Base-by-base conservation (phyloP, 2,888 invertebrate species). In the Lysandra coridon region DNA sequence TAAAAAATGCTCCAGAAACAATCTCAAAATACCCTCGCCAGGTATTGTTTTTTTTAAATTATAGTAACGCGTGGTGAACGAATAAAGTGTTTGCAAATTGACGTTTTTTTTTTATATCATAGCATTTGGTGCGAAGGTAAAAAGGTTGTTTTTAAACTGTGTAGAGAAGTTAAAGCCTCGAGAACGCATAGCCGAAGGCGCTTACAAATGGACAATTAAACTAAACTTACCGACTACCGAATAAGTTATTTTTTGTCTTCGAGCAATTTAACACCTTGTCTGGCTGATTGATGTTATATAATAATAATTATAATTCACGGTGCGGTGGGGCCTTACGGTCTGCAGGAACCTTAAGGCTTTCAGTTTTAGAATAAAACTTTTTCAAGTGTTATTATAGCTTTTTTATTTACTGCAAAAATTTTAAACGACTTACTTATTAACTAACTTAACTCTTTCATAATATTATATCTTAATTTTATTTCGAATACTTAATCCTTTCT, bases 171-270 rank as follows among this genome's bases (percentile, higher is more conserved):
- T 81, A 80, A 86, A 83, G 86, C 86, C 86, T 85, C 85, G 84
- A 84, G 85, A 85, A 83, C 83, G 81, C 82, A 83, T 86, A 82
- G 89, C 91, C 91, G 84, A 86, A 83, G 89, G 92, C 92, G 85
- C 84, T 86, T 86, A 87, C 90, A 88, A 87, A 89, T 91, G 88
- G 90, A 91, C 91, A 93, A 94, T 94, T 93, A 94, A 93, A 93
- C 93, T 91, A 91, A 90, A 89, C 92, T 94, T 92, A 92, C 83
- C 84, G 88, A 91, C 94, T 94, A 93, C 94, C 89, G 94, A 89
- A 92, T 91, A 91, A 91, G 87, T 89, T 89, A 86, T 89, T 87
- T 91, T 89, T 91, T 91, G 88, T 88, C 93, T 90, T 86, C 88
- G 84, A 93, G 94, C 92, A 88, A 87, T 92, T 91, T 91, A 88